Percentiles rank a stretch among this genome's conserved stretches.
These are phyloP conservation scores for Coregonus clupeaformis DNA, from an alignment of 2,113 vertebrate species.

Conservation along the genomic window DNA sequence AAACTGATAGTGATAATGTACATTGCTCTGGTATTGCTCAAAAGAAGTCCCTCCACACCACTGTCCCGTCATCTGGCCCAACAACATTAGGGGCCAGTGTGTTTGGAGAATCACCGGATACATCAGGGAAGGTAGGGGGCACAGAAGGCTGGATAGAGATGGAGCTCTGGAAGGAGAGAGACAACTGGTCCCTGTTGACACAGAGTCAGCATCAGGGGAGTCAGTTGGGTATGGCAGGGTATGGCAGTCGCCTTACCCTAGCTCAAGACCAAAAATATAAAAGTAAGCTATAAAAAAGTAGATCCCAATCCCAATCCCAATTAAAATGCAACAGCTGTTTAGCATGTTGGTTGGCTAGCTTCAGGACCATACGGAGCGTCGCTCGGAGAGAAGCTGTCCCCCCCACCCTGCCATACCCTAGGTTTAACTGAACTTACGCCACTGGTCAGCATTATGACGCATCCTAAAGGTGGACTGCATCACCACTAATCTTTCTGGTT, in stretches of 20 bases:
- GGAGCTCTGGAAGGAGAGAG: background rate
- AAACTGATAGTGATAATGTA: background rate
- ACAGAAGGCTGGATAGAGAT: background rate
- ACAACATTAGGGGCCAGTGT: background rate
- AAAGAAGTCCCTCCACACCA: background rate
- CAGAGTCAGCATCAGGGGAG: background rate
- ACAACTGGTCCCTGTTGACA: background rate
- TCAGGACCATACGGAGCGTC: too few relatives aligned
- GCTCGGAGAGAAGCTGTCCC: too few relatives aligned
- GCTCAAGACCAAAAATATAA: too few relatives aligned
- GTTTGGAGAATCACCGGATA: background rate
- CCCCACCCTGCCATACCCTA: too few relatives aligned
- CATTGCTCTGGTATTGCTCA: background rate
- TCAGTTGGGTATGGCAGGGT: background rate
- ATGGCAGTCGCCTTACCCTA: too few relatives aligned
- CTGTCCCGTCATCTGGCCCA: background rate
- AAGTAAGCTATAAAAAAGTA: too few relatives aligned
- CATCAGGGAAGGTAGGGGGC: background rate
- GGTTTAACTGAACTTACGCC: too few relatives aligned
- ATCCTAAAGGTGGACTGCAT: background rate
- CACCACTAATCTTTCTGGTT: background rate
- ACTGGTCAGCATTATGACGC: too few relatives aligned
- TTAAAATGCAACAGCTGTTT: too few relatives aligned
- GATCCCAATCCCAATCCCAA: too few relatives aligned
- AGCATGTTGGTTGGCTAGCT: too few relatives aligned